Conservation (phyloP, 2,113 vertebrate genomes). For the Rynchops niger region DNA sequence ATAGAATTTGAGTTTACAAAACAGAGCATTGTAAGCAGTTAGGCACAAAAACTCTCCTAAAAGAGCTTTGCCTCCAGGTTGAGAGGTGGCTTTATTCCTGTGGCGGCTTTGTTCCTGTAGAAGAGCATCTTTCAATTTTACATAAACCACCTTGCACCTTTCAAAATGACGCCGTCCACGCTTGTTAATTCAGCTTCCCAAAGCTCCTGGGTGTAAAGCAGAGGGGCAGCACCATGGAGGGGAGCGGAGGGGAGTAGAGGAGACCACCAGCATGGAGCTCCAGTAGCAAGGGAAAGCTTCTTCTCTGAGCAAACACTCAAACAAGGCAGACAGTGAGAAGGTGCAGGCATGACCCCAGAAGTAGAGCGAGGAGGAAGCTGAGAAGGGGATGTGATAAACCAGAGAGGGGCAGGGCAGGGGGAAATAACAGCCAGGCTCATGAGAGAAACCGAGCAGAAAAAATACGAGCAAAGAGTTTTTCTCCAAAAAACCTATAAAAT, state of each 20-base stretch:
- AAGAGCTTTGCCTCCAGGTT: background rate
- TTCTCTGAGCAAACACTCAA: background rate
- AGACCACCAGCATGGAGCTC: background rate
- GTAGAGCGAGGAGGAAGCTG: background rate
- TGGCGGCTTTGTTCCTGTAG: background rate
- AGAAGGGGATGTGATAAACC: background rate
- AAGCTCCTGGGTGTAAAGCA: background rate
- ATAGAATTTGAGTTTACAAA: background rate
- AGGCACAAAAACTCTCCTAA: background rate
- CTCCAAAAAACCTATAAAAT: background rate
- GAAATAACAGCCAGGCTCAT: background rate
- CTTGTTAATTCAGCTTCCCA: background rate
- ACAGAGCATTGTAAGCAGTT: background rate
- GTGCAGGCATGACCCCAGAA: background rate
- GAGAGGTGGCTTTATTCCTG: background rate
- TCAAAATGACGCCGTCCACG: rapidly evolving
- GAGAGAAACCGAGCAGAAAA: background rate
- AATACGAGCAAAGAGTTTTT: background rate
- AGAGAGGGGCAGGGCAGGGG: background rate
- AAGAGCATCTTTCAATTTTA: background rate
- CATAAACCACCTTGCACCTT: background rate
- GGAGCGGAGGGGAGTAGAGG: background rate
- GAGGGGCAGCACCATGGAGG: background rate
- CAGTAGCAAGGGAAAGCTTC: constrained; percentile 9
- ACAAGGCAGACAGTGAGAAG: background rate